Evolutionary conservation across 2,113 vertebrate genomes (phyloP), one percentile per base, ranked within the genome.

Genomic region (Pelusios castaneus): DNA sequence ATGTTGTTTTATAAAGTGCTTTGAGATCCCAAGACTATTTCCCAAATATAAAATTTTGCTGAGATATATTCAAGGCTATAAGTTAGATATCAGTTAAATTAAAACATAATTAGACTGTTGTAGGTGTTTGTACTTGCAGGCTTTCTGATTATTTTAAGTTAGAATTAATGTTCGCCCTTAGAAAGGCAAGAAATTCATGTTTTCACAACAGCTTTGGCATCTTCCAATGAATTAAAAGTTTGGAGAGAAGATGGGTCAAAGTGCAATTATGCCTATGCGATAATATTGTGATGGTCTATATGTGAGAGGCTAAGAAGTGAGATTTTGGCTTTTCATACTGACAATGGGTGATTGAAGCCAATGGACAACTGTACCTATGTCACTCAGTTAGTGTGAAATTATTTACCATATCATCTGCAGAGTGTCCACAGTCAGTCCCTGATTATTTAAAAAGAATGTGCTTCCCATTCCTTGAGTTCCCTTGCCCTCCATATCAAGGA

Each of bases 221-320:
- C 22, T 70, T 43, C 11, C 38, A 10, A 41, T 55, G 38, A 22
- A 38, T 76, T 8, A 54, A 25, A 34, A 45, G 84, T 21, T 14
- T 55, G 22, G 29, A 41, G 10, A 29, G 19, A 8, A 24, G 70
- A 41, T 85, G 38, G 55, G 34, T 45, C 31, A 29, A 3, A 3
- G 24, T 43, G 52, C 41, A 47, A 3, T 41, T 45, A 16, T 27
- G 24, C 8, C 13, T 4, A 7, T n/a, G 41, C 76, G 38, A 41
- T 34, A 81, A 7, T 2, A 0, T 0, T 2, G 81, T 13, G 80
- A 16, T 38, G 12, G 83, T 7, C 77, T 58, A 22, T 2, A 4
- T 17, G 5, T 47, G 2, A 10, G 24, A 38, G 7, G 47, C 10
- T 38, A 10, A 31, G 91, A 47, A 63, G 47, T 24, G 83, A 27